A percentile compares a stretch with the other conserved stretches of the same genome.
phyloP scores from a whole-genome alignment of 2,888 invertebrate genomes.

The Amiota minor region DNA sequence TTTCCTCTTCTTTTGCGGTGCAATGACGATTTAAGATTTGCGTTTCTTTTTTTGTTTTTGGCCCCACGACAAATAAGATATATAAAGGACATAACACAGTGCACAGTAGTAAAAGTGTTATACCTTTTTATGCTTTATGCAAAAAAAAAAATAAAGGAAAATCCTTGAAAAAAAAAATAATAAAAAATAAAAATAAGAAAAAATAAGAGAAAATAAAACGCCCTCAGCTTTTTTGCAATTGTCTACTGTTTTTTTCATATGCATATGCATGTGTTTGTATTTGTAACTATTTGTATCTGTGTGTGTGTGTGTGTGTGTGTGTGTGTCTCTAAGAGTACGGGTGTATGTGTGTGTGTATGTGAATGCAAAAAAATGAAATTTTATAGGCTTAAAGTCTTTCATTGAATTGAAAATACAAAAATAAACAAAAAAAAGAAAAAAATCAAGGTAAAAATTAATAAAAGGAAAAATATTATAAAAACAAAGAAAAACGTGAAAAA shows the following conservation, averaged over 20 bases:
- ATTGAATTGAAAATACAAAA: not conserved
- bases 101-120: constrained; percentile 11
- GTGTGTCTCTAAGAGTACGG: not conserved
- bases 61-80: constrained; percentile 12
- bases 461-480: constrained; percentile 37
- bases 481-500: not conserved
- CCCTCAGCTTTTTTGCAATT: constrained; percentile 31
- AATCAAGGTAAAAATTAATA: constrained; percentile 8
- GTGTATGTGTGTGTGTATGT: constrained; percentile 18
- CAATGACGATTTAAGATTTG: not conserved
- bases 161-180: not conserved
- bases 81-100: not conserved
- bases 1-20: constrained; percentile 14
- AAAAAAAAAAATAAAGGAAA: not conserved
- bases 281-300: not conserved
- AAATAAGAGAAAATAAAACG: constrained; percentile 38
- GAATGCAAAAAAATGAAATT: not conserved
- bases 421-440: constrained; percentile 21
- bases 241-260: constrained; percentile 53
- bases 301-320: constrained; percentile 8
- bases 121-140: not conserved
- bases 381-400: not conserved
- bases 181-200: constrained; percentile 24
- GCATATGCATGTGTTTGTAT: constrained; percentile 41
- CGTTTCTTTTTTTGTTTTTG: not conserved